These are phyloP conservation scores for Pheosia gnoma DNA, from an alignment of 2,888 invertebrate genomes.

Conservation along the genomic window DNA sequence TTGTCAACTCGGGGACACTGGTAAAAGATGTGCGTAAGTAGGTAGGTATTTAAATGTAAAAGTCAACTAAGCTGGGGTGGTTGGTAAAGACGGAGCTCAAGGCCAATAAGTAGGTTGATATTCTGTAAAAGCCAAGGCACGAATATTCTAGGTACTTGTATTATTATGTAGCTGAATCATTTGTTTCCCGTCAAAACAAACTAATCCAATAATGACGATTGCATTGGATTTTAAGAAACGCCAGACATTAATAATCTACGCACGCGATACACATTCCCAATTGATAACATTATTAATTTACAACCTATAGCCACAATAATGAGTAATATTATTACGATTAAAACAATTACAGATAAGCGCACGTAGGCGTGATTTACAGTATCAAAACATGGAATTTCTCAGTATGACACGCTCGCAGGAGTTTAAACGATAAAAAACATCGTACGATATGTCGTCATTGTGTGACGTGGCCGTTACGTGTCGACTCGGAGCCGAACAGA, in stretches of 20 bases:
- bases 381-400: constrained; percentile 30
- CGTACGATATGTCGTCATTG: constrained; percentile 71
- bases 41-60: too few species aligned
- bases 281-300: not conserved
- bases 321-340: constrained; percentile 28
- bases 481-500: constrained; percentile 31
- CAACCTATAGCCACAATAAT: constrained; percentile 23
- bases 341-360: constrained; percentile 34
- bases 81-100: too few species aligned
- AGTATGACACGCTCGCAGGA: constrained; percentile 41
- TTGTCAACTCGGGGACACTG: too few species aligned
- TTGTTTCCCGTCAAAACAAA: not conserved
- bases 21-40: too few species aligned
- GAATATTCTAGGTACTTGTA: too few species aligned
- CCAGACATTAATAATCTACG: not conserved
- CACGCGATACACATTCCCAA: not conserved
- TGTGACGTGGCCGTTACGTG: constrained; percentile 62
- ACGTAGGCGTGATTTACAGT: constrained; percentile 44
- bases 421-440: constrained; percentile 55
- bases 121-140: too few species aligned
- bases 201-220: not conserved
- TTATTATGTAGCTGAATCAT: not conserved
- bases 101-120: not conserved
- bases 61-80: too few species aligned
- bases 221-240: not conserved